Evolutionary conservation across 2,888 invertebrate genomes (phyloP), one percentile per base, ranked within the genome.

Genomic region (Tetramorium bicarinatum): DNA sequence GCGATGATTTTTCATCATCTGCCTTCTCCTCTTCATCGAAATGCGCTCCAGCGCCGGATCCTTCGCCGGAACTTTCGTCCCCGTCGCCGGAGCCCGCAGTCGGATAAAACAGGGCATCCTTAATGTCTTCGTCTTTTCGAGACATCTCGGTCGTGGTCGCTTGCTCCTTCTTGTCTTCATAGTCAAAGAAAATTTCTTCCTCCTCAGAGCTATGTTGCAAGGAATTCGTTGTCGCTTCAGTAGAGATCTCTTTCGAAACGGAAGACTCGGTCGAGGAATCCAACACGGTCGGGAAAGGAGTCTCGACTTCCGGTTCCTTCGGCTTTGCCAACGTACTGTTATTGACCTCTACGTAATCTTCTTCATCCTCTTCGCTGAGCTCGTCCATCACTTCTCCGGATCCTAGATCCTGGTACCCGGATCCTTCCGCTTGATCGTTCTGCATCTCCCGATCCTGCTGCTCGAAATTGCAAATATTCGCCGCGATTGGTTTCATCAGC

Each of bases 341-440:
- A 1, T 25, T 67, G 2, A 41, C 21, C 0, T 29, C 59, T 66
- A 77, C 2, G 41, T 71, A 3, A 0, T 79, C 11, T 52, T 92
- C 95, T 87, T 71, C 95, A 94, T 89, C 52, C 6, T 85, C 83
- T 4, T 84, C 38, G 4, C 72, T 75, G 1, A 82, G 15, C 2
- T 76, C 75, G 6, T 88, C 86, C 0, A 74, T 11, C 2, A 54
- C 59, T 15, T 90, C 88, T 3, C 90, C 93, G 0, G 92, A 91
- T 4, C 89, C 91, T 4, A 34, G n/a, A n/a, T 87, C 87, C 93
- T 92, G 21, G 3, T 66, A 95, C 86, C 62, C 95, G 94, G 90
- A 96, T 89, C 89, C 93, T 86, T 87, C 95, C 0, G 96, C 96
- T 91, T 97, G 95, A 91, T 97, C 97, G 77, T 96, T 96, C 95